A percentile compares a stretch with the other conserved stretches of the same genome.
Conservation (phyloP, 2,113 vertebrate species). For the Rhombomys opimus region DNA sequence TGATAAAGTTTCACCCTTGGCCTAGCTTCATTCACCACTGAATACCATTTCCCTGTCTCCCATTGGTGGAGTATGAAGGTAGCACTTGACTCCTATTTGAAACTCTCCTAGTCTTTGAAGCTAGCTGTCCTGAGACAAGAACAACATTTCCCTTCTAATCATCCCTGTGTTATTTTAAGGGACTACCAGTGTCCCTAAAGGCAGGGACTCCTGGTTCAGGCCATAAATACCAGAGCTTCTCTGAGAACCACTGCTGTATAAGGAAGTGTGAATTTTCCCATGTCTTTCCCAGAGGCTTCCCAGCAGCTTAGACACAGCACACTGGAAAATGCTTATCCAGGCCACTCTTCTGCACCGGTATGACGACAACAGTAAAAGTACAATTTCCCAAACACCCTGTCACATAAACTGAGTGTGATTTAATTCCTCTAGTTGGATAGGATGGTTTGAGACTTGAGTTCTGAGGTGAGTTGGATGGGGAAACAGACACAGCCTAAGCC, state of each 20-base stretch:
- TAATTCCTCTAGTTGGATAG: constrained; percentile 12
- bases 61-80: no score
- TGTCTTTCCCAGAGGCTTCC: background rate
- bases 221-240: background rate
- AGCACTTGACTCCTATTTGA: background rate
- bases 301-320: background rate
- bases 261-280: background rate
- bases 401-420: background rate
- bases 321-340: background rate
- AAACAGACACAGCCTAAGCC: background rate
- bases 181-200: background rate
- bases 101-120: background rate
- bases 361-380: background rate
- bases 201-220: background rate
- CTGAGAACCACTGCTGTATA: background rate
- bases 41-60: background rate
- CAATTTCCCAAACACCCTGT: background rate
- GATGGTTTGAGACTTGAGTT: background rate
- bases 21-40: background rate
- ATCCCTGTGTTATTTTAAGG: background rate
- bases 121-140: background rate
- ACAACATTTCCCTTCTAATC: background rate
- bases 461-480: background rate
- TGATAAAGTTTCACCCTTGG: background rate
- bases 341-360: background rate